A percentile compares a stretch with the other conserved stretches of the same genome.
Conservation (phyloP, 2,888 invertebrate genomes). For the Melinaea menophilus region DNA sequence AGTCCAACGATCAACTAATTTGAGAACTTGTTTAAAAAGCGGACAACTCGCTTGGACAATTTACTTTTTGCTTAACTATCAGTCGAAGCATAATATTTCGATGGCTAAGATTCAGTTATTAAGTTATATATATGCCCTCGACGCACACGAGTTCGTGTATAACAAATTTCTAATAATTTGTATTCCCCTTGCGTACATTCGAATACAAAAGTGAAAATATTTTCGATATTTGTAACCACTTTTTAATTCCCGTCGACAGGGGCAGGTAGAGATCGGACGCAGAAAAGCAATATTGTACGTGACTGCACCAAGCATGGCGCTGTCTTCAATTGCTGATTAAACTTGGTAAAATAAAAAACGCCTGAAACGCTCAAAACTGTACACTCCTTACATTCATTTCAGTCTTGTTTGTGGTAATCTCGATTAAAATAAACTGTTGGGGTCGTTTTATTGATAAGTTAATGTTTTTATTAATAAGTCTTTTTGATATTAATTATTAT, state of each 20-base stretch:
- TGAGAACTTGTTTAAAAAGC: too few relatives aligned
- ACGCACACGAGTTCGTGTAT: too few relatives aligned
- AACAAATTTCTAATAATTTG: background rate
- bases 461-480: background rate
- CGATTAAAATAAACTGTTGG: background rate
- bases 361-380: constrained; percentile 16
- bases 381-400: constrained; percentile 16
- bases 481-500: background rate
- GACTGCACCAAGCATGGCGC: constrained; percentile 40
- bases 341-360: constrained; percentile 21
- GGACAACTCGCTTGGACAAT: too few relatives aligned
- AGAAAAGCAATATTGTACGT: constrained; percentile 50
- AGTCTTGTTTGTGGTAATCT: constrained; percentile 9
- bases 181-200: constrained; percentile 9
- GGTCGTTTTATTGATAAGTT: background rate
- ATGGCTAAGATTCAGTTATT: too few relatives aligned
- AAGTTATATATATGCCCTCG: too few relatives aligned
- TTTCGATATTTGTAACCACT: constrained; percentile 19
- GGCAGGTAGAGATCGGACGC: constrained; percentile 25
- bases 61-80: too few relatives aligned
- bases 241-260: constrained; percentile 22
- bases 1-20: too few relatives aligned
- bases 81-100: too few relatives aligned
- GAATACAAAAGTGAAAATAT: constrained; percentile 19
- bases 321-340: constrained; percentile 30